These are phyloP conservation scores for Netelia virgata DNA, from an alignment of 2,888 invertebrate species.

Conservation along the genomic window DNA sequence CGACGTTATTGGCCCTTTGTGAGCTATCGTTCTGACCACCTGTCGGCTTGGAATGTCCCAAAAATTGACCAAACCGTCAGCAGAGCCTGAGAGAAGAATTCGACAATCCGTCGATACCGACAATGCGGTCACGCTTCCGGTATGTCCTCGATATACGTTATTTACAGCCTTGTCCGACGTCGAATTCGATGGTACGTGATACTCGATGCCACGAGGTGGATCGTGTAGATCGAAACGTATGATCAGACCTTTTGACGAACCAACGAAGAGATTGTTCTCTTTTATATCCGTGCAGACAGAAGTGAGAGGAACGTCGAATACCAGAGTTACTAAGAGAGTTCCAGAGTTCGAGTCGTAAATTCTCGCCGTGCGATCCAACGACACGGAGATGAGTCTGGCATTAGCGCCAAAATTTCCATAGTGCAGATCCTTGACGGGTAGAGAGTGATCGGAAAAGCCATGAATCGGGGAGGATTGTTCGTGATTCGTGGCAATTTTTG, in stretches of 20 bases:
- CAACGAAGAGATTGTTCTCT: conserved; percentile 91
- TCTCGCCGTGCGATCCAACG: conserved; percentile 93
- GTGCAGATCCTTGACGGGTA: conserved; percentile 92
- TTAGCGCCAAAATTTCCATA: conserved; percentile 90
- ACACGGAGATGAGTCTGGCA: conserved; percentile 91
- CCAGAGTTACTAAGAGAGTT: conserved; percentile 89
- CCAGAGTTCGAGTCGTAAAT: conserved; percentile 92
- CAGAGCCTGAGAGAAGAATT: conserved; percentile 91
- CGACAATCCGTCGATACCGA: conserved; percentile 90
- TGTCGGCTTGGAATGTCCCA: conserved; percentile 94
- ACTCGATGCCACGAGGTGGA: conserved; percentile 89
- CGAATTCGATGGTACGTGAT: conserved; percentile 85
- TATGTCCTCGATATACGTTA: conserved; percentile 89
- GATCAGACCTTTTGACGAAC: conserved; percentile 90
- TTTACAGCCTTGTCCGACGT: conserved; percentile 84
- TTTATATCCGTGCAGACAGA: conserved; percentile 89
- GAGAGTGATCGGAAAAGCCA: conserved; percentile 92
- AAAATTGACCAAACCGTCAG: conserved; percentile 90
- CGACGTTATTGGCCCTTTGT: conserved; percentile 92
- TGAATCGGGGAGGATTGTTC: conserved; percentile 86
- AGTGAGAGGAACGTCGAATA: conserved; percentile 90
- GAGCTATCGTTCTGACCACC: conserved; percentile 89
- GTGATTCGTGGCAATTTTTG: conserved; percentile 85
- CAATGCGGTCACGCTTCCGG: conserved; percentile 89
- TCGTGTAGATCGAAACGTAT: conserved; percentile 89